Percentiles rank a stretch among this genome's conserved stretches.
These are phyloP conservation scores for Mus musculus DNA, from an alignment of 2,113 vertebrate species.

Conservation along the genomic window DNA sequence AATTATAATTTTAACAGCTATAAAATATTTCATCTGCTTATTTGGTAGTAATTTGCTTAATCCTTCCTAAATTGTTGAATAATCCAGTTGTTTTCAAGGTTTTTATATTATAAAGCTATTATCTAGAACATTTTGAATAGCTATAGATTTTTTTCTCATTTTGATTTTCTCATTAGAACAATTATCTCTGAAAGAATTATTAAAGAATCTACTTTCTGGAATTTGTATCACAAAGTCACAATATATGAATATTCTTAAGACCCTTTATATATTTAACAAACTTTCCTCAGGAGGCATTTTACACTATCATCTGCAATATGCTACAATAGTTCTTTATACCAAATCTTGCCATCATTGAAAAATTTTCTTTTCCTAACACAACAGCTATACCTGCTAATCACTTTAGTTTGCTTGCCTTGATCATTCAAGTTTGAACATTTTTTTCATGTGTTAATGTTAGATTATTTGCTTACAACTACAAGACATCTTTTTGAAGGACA, in stretches of 20 bases:
- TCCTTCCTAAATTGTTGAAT: constrained; percentile 58
- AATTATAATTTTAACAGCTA: constrained; percentile 59
- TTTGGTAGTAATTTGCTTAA: constrained; percentile 63
- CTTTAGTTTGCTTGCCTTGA: constrained; percentile 60
- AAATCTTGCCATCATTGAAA: constrained; percentile 35
- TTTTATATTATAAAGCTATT: constrained; percentile 52
- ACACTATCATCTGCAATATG: constrained; percentile 7
- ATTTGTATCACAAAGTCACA: constrained; percentile 31
- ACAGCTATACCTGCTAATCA: not conserved
- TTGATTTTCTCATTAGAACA: constrained; percentile 68
- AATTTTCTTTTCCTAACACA: constrained; percentile 41
- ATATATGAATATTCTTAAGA: constrained; percentile 39
- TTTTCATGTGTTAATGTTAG: constrained; percentile 42
- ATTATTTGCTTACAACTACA: constrained; percentile 46
- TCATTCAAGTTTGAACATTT: constrained; percentile 8
- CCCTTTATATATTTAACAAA: constrained; percentile 24
- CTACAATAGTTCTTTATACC: not conserved
- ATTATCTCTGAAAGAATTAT: not conserved
- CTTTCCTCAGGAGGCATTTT: constrained; percentile 13
- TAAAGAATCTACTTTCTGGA: constrained; percentile 50
- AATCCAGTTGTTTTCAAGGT: constrained; percentile 56
- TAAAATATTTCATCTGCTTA: constrained; percentile 67
- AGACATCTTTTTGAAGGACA: constrained; percentile 11
- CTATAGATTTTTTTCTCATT: constrained; percentile 55
- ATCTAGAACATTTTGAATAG: constrained; percentile 42